These are phyloP conservation scores for Trichomycterus rosablanca DNA, from an alignment of 2,113 vertebrate genomes.

Conservation along the genomic window DNA sequence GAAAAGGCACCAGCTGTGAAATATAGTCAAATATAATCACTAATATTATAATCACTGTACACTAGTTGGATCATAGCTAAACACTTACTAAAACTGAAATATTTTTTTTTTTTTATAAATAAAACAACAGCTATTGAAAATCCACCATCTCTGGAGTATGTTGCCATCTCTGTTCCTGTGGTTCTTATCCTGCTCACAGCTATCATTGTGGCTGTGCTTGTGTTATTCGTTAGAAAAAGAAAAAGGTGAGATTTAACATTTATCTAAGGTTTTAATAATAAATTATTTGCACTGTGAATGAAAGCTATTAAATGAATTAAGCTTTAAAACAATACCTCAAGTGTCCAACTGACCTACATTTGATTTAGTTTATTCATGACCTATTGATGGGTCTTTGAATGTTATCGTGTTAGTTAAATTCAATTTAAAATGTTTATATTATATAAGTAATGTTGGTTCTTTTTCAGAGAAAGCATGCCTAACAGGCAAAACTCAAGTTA, in stretches of 20 bases:
- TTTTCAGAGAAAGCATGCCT: neutral
- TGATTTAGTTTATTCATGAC: too few relatives aligned
- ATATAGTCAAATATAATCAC: too few relatives aligned
- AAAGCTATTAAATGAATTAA: neutral
- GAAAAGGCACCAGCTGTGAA: too few relatives aligned
- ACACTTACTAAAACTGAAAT: neutral
- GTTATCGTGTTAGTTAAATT: too few relatives aligned
- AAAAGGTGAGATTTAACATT: slow-evolving; percentile 23
- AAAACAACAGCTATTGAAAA: too few relatives aligned
- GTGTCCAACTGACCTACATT: too few relatives aligned
- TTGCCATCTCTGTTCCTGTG: neutral
- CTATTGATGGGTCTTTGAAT: too few relatives aligned
- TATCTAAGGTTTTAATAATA: too few relatives aligned
- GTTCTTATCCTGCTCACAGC: neutral
- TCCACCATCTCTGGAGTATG: neutral
- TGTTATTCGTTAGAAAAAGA: neutral
- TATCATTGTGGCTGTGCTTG: neutral
- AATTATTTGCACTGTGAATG: too few relatives aligned
- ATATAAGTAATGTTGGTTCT: neutral
- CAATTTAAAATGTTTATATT: too few relatives aligned
- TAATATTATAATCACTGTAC: neutral
- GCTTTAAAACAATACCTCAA: too few relatives aligned
- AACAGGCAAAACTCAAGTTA: neutral
- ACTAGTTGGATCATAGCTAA: neutral
- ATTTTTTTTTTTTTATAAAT: too few relatives aligned